These are phyloP conservation scores for Papilio helenus DNA, from an alignment of 1,140 invertebrate species.

Conservation along the genomic window DNA sequence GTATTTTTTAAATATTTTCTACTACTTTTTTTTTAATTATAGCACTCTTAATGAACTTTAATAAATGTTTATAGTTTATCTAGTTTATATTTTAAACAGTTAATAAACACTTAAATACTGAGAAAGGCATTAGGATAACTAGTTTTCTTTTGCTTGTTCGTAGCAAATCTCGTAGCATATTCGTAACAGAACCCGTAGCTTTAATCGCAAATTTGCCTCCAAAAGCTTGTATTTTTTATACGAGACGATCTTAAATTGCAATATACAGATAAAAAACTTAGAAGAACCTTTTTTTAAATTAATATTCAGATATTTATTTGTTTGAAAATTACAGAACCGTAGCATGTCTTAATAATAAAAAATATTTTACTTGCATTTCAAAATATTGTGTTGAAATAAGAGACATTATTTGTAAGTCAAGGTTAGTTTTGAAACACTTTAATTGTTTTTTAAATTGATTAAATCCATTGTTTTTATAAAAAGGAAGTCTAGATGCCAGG, in stretches of 20 bases:
- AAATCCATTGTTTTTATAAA: conserved; percentile 15
- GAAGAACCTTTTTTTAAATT: too few species aligned
- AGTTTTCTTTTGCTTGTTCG: neutral
- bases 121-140: neutral
- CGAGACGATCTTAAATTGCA: too few species aligned
- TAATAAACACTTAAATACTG: neutral
- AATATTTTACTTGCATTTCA: neutral
- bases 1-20: too few species aligned
- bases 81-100: too few species aligned
- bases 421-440: conserved; percentile 24
- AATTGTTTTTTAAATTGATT: neutral
- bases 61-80: too few species aligned
- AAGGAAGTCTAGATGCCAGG: neutral
- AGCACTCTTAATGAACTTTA: too few species aligned
- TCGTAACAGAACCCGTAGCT: neutral
- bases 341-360: neutral
- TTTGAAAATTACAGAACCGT: neutral
- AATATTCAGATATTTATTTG: neutral
- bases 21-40: neutral
- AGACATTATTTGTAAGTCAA: conserved; percentile 20
- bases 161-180: neutral
- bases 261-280: too few species aligned
- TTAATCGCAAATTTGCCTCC: neutral
- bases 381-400: neutral
- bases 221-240: too few species aligned